A percentile compares a stretch with the other conserved stretches of the same genome.
Conservation (phyloP, 2,888 invertebrate species). For the Drosophila infuscata region DNA sequence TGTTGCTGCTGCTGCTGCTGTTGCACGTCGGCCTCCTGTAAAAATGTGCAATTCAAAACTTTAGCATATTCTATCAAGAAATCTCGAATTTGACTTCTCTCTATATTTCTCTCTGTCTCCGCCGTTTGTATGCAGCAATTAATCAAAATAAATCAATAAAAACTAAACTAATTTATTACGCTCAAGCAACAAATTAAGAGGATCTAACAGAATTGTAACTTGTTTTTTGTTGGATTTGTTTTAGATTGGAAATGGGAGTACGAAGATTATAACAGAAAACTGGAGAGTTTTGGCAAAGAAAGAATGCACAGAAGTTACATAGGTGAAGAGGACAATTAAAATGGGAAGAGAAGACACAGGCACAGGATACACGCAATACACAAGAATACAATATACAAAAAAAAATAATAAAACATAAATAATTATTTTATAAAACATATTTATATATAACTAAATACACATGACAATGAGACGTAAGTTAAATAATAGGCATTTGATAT, state of each 20-base stretch:
- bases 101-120: conserved; percentile 2
- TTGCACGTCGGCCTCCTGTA: conserved; percentile 72
- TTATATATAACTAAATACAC: conserved; percentile 45
- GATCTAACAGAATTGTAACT: conserved; percentile 17
- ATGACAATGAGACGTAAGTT: conserved; percentile 37
- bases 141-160: conserved; percentile 21
- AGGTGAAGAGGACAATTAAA: conserved; percentile 15
- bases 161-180: conserved; percentile 63
- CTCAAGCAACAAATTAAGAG: conserved; percentile 43
- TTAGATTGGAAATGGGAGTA: conserved; percentile 9
- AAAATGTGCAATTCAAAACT: conserved; percentile 43
- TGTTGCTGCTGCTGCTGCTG: conserved; percentile 81
- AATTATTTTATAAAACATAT: conserved; percentile 10
- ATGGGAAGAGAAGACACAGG: conserved; percentile 40
- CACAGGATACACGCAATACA: conserved; percentile 48
- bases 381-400: conserved; percentile 38
- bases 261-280: conserved; percentile 22
- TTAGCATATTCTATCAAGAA: conserved; percentile 38
- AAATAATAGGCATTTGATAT: conserved; percentile 19
- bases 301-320: conserved; percentile 27
- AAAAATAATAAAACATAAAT: conserved; percentile 24
- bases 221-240: background rate
- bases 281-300: conserved; percentile 12
- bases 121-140: conserved; percentile 32
- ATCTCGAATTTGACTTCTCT: background rate